phyloP scores from a whole-genome alignment of 2,113 vertebrate genomes.

The Saccopteryx leptura region DNA sequence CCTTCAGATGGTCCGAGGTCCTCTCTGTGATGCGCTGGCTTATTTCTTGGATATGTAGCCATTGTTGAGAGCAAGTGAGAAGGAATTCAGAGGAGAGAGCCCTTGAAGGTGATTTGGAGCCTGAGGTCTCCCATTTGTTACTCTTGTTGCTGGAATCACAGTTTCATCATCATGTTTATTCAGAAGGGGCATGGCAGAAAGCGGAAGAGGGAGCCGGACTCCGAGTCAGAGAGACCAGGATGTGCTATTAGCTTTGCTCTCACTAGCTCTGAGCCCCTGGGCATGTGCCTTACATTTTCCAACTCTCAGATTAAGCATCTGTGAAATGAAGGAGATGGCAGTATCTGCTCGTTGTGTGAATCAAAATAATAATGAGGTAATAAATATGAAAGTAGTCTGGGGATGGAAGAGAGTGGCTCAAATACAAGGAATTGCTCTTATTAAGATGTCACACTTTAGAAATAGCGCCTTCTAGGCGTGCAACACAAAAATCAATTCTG shows the following conservation, averaged over 20 bases:
- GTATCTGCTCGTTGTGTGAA: constrained; percentile 6
- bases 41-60: background rate
- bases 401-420: background rate
- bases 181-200: background rate
- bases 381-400: constrained; percentile 44
- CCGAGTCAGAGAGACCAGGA: background rate
- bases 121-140: background rate
- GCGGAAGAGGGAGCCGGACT: background rate
- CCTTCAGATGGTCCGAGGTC: background rate
- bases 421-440: background rate
- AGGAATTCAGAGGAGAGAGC: background rate
- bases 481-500: background rate
- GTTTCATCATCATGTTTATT: background rate
- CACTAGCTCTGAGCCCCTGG: background rate
- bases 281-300: background rate
- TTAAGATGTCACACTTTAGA: background rate
- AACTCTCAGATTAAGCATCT: constrained; percentile 3
- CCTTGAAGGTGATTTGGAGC: background rate
- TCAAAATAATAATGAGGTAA: constrained; percentile 52
- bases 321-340: constrained; percentile 8
- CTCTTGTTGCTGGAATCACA: background rate
- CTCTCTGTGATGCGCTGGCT: background rate
- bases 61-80: background rate
- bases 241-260: background rate
- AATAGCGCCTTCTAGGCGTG: background rate